Evolutionary conservation across 2,797 vertebrate genomes (phyloP), one percentile per base, ranked within the genome.

Genomic region (Thamnophis elegans): DNA sequence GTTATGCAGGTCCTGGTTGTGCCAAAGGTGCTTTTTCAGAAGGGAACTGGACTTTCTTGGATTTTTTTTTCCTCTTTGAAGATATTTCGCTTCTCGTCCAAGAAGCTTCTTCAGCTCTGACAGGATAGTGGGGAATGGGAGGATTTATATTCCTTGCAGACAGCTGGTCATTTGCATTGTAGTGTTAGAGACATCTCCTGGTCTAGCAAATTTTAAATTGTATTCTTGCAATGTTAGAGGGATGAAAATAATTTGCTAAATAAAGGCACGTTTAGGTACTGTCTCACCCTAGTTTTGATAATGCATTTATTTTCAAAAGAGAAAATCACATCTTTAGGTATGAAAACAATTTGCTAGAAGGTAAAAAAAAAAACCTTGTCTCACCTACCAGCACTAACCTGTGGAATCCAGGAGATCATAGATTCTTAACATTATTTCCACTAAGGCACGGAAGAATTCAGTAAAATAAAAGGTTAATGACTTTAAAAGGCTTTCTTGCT

Each of bases 401-500:
- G 88, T 85, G 85, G 89, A 90, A 36, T 55, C 13, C 54, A 55
- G 13, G 87, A 60, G 87, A 60, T 92, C 25, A 89, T 82, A 4
- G 53, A 51, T 51, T 53, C 55, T 82, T 60, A 60, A 4, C 55
- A 56, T 20, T 36, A 47, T 42, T 73, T 28, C 65, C 73, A 68
- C 28, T 12, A 78, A 89, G 20, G 65, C 42, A 68, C 59, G 42
- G 16, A 89, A 92, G 59, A 20, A 53, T 47, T 78, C 59, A 89
- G 60, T 13, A 16, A 88, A 93, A 90, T 90, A n/a, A 82, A 13
- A 28, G 88, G 22, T 85, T 86, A 85, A 94, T 95, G 87, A 90
- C 92, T 87, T 93, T 95, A 94, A 93, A 90, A 96, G 55, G 55
- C 95, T 92, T 91, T 56, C 28, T 7, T 55, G 95, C 91, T 90